Percentiles rank a stretch among this genome's conserved stretches.
phyloP scores from a whole-genome alignment of 1,140 invertebrate genomes.

The Hycleus cichorii region DNA sequence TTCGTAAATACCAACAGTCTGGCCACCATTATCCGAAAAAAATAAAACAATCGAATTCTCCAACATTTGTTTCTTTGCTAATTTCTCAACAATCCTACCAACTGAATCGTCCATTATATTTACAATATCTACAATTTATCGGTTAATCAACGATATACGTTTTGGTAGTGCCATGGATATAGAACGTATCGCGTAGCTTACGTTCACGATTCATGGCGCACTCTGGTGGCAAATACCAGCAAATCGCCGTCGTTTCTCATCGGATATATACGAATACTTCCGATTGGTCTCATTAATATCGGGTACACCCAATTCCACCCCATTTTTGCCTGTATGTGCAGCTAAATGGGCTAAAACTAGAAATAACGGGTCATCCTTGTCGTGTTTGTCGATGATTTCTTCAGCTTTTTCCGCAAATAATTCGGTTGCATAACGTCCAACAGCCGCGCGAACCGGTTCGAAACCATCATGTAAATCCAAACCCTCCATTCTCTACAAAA shows the following conservation, averaged over 20 bases:
- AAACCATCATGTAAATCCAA: slow-evolving; percentile 32
- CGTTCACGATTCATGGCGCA: neutral
- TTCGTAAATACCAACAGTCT: slow-evolving; percentile 57
- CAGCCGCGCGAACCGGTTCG: slow-evolving; percentile 43
- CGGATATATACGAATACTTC: slow-evolving; percentile 68
- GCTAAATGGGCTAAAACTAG: slow-evolving; percentile 75
- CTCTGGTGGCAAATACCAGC: slow-evolving; percentile 50
- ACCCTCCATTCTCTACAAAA: slow-evolving; percentile 5
- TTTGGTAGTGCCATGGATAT: neutral
- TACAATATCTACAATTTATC: slow-evolving; percentile 59
- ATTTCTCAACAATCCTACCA: slow-evolving; percentile 61
- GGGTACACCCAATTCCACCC: slow-evolving; percentile 56
- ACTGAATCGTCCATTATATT: slow-evolving; percentile 78
- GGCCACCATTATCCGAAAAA: slow-evolving; percentile 72
- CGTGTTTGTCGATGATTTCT: slow-evolving; percentile 59
- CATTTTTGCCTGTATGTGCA: slow-evolving; percentile 64
- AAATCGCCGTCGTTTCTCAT: slow-evolving; percentile 64
- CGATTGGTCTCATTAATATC: slow-evolving; percentile 67
- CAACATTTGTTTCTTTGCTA: slow-evolving; percentile 58
- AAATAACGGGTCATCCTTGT: slow-evolving; percentile 57
- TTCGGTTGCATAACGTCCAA: slow-evolving; percentile 67
- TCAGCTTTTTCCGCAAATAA: slow-evolving; percentile 66
- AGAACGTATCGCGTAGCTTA: neutral
- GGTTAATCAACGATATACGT: too few species aligned
- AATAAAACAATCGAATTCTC: slow-evolving; percentile 69